Base-by-base conservation (phyloP, 2,113 vertebrate genomes). In the Hippolais icterina region DNA sequence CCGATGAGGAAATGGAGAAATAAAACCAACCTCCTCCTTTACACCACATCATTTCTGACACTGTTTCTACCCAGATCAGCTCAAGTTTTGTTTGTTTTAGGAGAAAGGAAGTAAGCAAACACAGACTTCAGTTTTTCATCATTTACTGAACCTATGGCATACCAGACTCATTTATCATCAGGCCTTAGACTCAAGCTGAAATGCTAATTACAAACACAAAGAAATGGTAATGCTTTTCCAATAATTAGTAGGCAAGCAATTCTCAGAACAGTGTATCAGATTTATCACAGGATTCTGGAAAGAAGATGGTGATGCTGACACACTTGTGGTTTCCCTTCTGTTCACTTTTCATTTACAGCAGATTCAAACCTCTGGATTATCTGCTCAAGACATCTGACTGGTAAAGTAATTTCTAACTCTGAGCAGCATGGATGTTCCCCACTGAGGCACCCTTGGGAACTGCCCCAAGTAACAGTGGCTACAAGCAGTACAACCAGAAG, bases 211-310 rank as follows among this genome's bases (percentile, higher is more conserved):
- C 60, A 66, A 41, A 81, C 54, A 87, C 42, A 94, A 72, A 93
- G 71, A 85, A 91, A 80, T 94, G 42, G 82, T 87, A 91, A 96
- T 75, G 89, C 31, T 89, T 88, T 87, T 97, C 94, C 90, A 93
- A 93, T 95, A 95, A 97, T 88, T 89, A 92, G 80, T 81, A 93
- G 93, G 86, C 88, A 92, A 60, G 63, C 70, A 83, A 64, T 96
- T 96, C 94, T 95, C 86, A 89, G 85, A 95, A 90, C 59, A 65
- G 41, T 24, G 54, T 93, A 96, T 90, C 91, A 91, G 94, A 94
- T 95, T 89, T 93, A 94, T 96, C 76, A 88, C 47, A 64, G 52
- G 74, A 90, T 96, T 95, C 79, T 94, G 89, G 69, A 95, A 94
- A 93, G 72, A 95, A 69, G 66, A 94, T 56, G 53, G 54, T 81